Percentiles rank a stretch among this genome's conserved stretches.
These are phyloP conservation scores for Cataglyphis albicans DNA, from an alignment of 2,888 invertebrate species.

Conservation along the genomic window DNA sequence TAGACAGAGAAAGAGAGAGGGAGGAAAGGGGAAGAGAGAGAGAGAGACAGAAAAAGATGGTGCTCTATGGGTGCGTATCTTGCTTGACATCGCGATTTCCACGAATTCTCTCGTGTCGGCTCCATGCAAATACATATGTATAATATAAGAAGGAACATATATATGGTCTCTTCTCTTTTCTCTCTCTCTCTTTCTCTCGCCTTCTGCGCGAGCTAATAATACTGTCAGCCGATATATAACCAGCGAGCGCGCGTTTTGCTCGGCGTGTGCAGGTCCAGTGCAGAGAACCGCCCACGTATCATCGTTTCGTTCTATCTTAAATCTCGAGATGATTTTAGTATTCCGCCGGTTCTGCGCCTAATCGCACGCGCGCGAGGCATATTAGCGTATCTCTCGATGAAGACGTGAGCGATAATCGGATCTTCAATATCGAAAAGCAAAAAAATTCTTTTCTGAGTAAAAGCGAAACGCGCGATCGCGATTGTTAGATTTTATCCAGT, in stretches of 20 bases:
- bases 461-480: neutral
- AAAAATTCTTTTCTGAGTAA: neutral
- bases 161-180: slow-evolving; percentile 37
- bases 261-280: slow-evolving; percentile 37
- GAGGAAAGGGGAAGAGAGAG: too few species aligned
- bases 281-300: slow-evolving; percentile 75
- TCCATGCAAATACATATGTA: slow-evolving; percentile 52
- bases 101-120: slow-evolving; percentile 55
- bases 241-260: slow-evolving; percentile 56
- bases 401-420: slow-evolving; percentile 1
- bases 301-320: slow-evolving; percentile 70
- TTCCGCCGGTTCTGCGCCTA: slow-evolving; percentile 74
- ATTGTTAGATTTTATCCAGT: neutral
- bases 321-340: slow-evolving; percentile 77
- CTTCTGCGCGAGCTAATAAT: slow-evolving; percentile 69
- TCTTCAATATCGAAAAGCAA: neutral
- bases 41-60: neutral
- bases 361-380: slow-evolving; percentile 60
- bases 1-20: too few species aligned
- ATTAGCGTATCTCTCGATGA: neutral
- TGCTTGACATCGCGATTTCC: slow-evolving; percentile 29
- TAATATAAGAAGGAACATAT: slow-evolving; percentile 56
- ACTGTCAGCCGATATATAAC: slow-evolving; percentile 60
- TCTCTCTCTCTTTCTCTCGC: neutral
- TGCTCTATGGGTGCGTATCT: slow-evolving; percentile 1